Evolutionary conservation across 2,797 vertebrate species (phyloP), one percentile per base, ranked within the genome.

Genomic region (Buphagus erythrorhynchus): DNA sequence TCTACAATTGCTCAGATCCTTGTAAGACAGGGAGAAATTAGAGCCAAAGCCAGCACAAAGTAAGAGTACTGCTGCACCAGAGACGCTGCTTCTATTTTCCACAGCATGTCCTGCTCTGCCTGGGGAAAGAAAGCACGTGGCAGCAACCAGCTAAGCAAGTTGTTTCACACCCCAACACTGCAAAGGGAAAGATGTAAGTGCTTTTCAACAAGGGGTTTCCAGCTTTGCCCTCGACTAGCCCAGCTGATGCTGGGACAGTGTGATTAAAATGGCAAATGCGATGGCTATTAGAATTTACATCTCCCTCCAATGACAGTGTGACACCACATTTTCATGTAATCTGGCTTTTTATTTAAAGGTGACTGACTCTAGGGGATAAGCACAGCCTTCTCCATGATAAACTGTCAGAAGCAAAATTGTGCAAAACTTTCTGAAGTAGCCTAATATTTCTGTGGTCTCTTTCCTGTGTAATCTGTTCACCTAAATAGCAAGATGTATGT

Each of bases 261-360:
- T 12, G 19, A 71, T 52, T 28, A 33, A 59, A 87, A 78, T 8
- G 7, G 45, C 10, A 66, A 7, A 40, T 1, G 1, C 0, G 0
- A 46, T 19, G 16, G 58, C 24, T 45, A 9, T 29, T 45, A 51
- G 33, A 79, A 82, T 59, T 75, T 36, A 61, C 16, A 46, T 21
- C 9, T 63, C 40, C 63, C 63, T 75, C 16, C 62, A 68, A 4
- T 17, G 11, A 46, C 7, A 75, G 12, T 19, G 63, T 21, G 36
- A 17, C 40, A 71, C 19, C 38, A 46, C 6, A 36, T 75, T 83
- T 68, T 33, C 31, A 83, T 29, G 4, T 71, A 77, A 59, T 9
- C 28, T 67, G n/a, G 6, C 25, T 71, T 80, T 81, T 76, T 73
- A 62, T 62, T 76, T 61, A 59, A 66, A 71, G 8, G 24, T 42